Evolutionary conservation across 2,888 invertebrate species (phyloP).

Genomic region (Girardia tigrina): DNA sequence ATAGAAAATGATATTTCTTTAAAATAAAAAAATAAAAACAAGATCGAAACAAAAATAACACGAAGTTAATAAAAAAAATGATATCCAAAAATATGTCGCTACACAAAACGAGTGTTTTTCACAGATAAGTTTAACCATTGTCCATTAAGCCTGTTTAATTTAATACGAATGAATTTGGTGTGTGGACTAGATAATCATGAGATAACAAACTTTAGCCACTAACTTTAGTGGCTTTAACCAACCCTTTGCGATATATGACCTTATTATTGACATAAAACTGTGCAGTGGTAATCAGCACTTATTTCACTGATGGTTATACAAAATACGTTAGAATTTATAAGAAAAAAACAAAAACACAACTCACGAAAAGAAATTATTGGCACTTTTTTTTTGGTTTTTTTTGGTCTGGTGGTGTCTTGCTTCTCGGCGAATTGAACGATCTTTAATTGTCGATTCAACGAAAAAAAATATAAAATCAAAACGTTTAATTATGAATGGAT

Average conservation of each 20-base stretch:
- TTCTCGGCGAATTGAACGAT: no score
- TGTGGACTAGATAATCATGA: slow-evolving; percentile 23
- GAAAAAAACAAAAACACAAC: no score
- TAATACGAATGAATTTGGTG: slow-evolving; percentile 18
- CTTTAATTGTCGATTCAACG: no score
- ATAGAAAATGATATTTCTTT: no score
- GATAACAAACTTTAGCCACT: slow-evolving; percentile 20
- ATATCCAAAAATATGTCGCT: slow-evolving; percentile 18
- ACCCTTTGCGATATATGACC: slow-evolving; percentile 20
- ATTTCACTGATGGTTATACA: not conserved
- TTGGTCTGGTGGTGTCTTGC: no score
- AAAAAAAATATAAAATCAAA: no score
- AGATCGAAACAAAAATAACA: no score
- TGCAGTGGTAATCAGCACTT: slow-evolving; percentile 18
- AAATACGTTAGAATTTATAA: not conserved
- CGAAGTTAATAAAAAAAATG: not conserved
- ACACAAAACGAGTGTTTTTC: slow-evolving; percentile 21
- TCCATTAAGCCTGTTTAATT: slow-evolving; percentile 21
- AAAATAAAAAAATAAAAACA: no score
- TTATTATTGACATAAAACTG: slow-evolving; percentile 18
- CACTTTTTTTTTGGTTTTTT: no score
- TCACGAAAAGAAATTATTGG: no score
- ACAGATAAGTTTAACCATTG: slow-evolving; percentile 23
- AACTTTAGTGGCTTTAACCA: slow-evolving; percentile 12
- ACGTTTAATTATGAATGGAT: not conserved